Base-by-base conservation (phyloP, 2,797 vertebrate genomes). In the Pristis pectinata region DNA sequence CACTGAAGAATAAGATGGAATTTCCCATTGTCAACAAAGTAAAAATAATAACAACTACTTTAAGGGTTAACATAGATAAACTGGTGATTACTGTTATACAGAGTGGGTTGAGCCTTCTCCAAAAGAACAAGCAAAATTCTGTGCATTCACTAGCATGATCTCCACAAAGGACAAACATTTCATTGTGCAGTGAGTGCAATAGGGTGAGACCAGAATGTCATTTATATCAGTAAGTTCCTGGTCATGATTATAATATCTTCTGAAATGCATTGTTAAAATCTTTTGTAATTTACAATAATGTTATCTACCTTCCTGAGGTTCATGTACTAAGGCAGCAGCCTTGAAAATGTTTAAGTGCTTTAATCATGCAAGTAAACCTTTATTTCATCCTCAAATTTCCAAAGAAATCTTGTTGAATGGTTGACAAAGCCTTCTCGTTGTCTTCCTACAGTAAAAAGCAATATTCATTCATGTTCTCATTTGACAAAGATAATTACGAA, bases 101-200 rank as follows among this genome's bases (percentile, higher is more conserved):
- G 22, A 74, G 92, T 64, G 6, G 22, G 67, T 93, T 93, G 92
- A 30, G 67, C 64, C 93, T 67, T 93, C 41, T 93, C 37, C 27
- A 74, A 41, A 91, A 41, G 92, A 93, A 74, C 92, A 74, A 93
- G 67, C 8, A 93, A 22, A 93, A 93, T 74, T 93, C 67, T 93
- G 37, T 93, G 92, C 92, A 93, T 70, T 74, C 92, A 93, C 41
- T 72, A 49, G 61, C 10, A 44, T 34, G 10, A 15, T 30, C 41
- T 15, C 67, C 67, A 70, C 92, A 93, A 53, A 93, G 27, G 9
- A 93, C 64, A 93, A 93, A 30, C 10, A 74, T 74, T 93, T 74
- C 24, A 72, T 93, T 93, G 64, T 70, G 92, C 17, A 49, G 13
- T 72, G 41, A 74, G 41, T 67, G 27, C 41, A 93, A 74, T 53